phyloP scores from a whole-genome alignment of 1,140 invertebrate genomes.

The Coptotermes formosanus region DNA sequence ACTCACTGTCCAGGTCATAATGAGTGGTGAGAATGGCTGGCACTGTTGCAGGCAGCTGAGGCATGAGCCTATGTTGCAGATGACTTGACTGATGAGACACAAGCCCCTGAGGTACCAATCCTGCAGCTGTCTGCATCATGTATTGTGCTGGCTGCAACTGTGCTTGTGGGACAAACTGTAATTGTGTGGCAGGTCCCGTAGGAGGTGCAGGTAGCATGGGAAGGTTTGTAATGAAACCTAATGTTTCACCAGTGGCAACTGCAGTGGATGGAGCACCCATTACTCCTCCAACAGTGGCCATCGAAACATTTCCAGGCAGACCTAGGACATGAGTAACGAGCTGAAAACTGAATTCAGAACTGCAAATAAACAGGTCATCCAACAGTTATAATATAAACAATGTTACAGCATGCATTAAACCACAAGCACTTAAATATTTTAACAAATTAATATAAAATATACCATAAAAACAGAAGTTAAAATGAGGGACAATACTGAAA shows the following conservation, averaged over 20 bases:
- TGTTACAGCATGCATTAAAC: no score
- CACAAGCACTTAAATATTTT: no score
- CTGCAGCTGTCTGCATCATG: conserved; percentile 28
- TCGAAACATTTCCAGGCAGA: not conserved
- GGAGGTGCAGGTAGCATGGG: conserved; percentile 6
- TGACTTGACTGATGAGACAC: conserved; percentile 32
- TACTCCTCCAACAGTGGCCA: not conserved
- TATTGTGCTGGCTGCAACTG: conserved; percentile 21
- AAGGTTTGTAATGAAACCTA: conserved; percentile 16
- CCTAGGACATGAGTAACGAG: not conserved
- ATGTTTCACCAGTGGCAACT: not conserved
- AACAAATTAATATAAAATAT: no score
- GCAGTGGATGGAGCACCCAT: not conserved
- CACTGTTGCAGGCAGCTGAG: conserved; percentile 46
- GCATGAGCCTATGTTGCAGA: conserved; percentile 48
- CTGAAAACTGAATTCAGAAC: not conserved
- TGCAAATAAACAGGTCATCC: no score
- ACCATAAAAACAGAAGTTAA: no score
- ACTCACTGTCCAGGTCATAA: conserved; percentile 44
- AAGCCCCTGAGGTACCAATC: conserved; percentile 33
- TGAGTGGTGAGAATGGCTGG: conserved; percentile 43
- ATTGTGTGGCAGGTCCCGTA: not conserved
- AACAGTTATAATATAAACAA: no score
- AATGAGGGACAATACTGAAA: no score
- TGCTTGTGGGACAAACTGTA: not conserved